Evolutionary conservation across 2,797 vertebrate genomes (phyloP).

Genomic region (Eulemur rubriventer): DNA sequence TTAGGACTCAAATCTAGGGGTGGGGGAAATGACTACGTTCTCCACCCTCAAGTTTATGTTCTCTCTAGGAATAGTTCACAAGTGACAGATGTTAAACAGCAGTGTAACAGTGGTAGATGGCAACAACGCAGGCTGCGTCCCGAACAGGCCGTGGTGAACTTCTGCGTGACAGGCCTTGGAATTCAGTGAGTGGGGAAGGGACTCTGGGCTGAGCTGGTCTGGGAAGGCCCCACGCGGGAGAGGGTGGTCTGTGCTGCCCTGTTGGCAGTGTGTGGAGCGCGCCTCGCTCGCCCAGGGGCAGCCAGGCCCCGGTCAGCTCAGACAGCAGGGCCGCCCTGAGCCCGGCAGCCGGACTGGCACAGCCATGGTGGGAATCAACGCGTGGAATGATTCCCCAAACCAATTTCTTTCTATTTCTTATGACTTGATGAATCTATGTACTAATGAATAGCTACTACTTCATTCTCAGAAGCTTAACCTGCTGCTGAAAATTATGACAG

Average conservation of each 20-base stretch:
- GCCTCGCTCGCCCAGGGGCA: neutral
- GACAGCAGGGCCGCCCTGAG: neutral
- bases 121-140: neutral
- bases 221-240: neutral
- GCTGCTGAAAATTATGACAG: slow-evolving; percentile 14
- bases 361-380: neutral
- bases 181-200: neutral
- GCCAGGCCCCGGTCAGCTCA: neutral
- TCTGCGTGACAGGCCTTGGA: neutral
- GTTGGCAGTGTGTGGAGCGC: accelerated
- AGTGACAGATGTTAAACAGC: neutral
- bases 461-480: neutral
- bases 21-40: neutral
- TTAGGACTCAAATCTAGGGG: neutral
- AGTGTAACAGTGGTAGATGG: neutral
- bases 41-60: neutral
- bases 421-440: neutral
- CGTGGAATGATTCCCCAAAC: neutral
- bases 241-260: neutral
- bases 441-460: slow-evolving; percentile 30
- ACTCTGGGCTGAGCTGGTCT: neutral
- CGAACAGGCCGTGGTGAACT: neutral
- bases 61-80: neutral
- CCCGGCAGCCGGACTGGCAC: neutral
- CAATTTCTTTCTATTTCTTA: neutral